A percentile compares a stretch with the other conserved stretches of the same genome.
Conservation (phyloP, 2,113 vertebrate genomes). For the Mungos mungo region DNA sequence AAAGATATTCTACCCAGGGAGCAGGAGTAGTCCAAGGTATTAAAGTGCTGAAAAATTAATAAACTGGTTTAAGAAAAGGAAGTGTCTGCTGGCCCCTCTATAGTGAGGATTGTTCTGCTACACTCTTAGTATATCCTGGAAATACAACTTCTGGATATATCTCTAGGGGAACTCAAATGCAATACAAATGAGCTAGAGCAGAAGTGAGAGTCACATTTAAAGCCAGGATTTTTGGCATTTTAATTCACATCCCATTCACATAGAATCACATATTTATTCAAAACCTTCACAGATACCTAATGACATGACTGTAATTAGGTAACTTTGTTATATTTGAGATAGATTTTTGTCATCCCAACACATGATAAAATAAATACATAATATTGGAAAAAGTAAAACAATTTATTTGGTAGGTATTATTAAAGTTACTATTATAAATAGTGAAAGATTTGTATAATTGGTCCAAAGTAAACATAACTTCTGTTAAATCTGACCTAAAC, state of each 20-base stretch:
- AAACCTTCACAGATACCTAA: background rate
- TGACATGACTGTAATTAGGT: background rate
- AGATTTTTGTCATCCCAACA: background rate
- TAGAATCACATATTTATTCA: background rate
- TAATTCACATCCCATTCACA: background rate
- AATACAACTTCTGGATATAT: background rate
- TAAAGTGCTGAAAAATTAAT: background rate
- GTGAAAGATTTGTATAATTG: background rate
- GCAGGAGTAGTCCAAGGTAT: background rate
- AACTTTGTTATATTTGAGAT: background rate
- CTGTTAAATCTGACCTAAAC: background rate
- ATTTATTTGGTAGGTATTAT: background rate
- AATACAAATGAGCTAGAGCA: background rate
- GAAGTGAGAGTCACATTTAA: background rate
- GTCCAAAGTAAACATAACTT: background rate
- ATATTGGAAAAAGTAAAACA: background rate
- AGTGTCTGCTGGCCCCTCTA: background rate
- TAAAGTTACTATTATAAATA: background rate
- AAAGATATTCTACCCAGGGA: background rate
- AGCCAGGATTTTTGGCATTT: background rate
- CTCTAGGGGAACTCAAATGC: background rate
- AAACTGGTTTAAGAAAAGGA: background rate
- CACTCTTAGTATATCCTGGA: background rate
- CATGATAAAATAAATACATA: background rate
- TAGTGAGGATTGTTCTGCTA: fast-evolving